phyloP scores from a whole-genome alignment of 1,140 invertebrate genomes.

The Meloidogyne floridensis region DNA sequence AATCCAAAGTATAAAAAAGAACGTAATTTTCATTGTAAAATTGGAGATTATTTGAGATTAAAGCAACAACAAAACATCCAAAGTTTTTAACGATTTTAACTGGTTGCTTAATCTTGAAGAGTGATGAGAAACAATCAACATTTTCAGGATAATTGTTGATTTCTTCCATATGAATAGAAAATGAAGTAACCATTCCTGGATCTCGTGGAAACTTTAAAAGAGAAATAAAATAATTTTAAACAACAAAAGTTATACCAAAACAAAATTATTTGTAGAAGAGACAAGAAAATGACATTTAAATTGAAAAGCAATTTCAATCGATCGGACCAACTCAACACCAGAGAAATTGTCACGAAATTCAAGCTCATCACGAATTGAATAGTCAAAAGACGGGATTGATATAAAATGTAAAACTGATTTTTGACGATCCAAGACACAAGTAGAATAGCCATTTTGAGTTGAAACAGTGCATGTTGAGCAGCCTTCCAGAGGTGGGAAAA shows the following conservation, averaged over 20 bases:
- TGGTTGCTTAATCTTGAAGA: conserved; percentile 25
- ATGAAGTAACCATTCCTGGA: neutral
- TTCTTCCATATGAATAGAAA: conserved; percentile 6
- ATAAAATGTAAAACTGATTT: conserved; percentile 7
- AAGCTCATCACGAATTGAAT: conserved; percentile 13
- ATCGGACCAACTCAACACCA: neutral
- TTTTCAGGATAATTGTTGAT: neutral
- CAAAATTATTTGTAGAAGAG: neutral
- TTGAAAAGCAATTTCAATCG: neutral
- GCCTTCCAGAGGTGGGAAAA: neutral
- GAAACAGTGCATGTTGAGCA: conserved; percentile 11
- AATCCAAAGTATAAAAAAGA: conserved; percentile 7
- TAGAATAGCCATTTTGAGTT: neutral
- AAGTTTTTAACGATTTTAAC: conserved; percentile 27
- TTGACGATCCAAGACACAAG: conserved; percentile 20
- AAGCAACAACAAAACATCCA: conserved; percentile 25
- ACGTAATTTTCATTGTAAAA: conserved; percentile 28
- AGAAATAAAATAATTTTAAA: neutral
- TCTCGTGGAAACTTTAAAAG: conserved; percentile 33
- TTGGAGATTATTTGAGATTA: conserved; percentile 14
- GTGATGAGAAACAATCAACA: neutral
- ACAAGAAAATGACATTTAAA: conserved; percentile 21
- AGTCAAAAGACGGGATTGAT: conserved; percentile 10
- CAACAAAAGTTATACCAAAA: conserved; percentile 16
- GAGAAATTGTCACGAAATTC: conserved; percentile 15